phyloP scores from a whole-genome alignment of 2,888 invertebrate species.

The Elegia similella region DNA sequence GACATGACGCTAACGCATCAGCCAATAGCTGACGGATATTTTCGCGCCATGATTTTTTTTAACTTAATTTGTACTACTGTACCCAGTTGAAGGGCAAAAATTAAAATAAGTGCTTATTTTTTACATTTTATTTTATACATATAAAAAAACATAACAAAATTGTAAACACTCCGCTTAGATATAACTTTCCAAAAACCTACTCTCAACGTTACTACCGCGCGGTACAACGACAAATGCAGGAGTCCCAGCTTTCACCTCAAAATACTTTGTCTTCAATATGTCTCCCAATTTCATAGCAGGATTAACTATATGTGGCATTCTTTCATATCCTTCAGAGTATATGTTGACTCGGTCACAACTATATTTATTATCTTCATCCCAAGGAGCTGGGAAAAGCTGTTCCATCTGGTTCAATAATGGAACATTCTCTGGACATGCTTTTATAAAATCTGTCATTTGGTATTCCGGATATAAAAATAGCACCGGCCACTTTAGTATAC shows the following conservation, averaged over 20 bases:
- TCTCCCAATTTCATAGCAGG: conserved; percentile 79
- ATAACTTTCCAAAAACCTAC: conserved; percentile 79
- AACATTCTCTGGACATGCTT: conserved; percentile 88
- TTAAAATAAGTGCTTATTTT: too few relatives aligned
- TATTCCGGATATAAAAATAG: conserved; percentile 94
- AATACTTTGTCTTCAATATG: conserved; percentile 82
- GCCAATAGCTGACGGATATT: too few relatives aligned
- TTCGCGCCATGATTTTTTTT: too few relatives aligned
- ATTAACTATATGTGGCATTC: conserved; percentile 82
- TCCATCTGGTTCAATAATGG: conserved; percentile 71
- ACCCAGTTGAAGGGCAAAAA: too few relatives aligned
- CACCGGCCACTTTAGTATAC: conserved; percentile 91
- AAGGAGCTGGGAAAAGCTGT: conserved; percentile 86
- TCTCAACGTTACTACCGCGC: conserved; percentile 80
- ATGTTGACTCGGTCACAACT: conserved; percentile 82
- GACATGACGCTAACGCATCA: too few relatives aligned
- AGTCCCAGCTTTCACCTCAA: conserved; percentile 83
- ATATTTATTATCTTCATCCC: conserved; percentile 87
- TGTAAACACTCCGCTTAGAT: conserved; percentile 36
- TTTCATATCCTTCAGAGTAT: conserved; percentile 87
- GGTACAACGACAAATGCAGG: conserved; percentile 85
- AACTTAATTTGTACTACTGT: too few relatives aligned
- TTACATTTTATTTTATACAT: conserved; percentile 15
- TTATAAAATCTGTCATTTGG: conserved; percentile 92
- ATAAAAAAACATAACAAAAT: neutral